Evolutionary conservation across 2,888 invertebrate genomes (phyloP), one percentile per base, ranked within the genome.

Genomic region (Trisateles emortualis): DNA sequence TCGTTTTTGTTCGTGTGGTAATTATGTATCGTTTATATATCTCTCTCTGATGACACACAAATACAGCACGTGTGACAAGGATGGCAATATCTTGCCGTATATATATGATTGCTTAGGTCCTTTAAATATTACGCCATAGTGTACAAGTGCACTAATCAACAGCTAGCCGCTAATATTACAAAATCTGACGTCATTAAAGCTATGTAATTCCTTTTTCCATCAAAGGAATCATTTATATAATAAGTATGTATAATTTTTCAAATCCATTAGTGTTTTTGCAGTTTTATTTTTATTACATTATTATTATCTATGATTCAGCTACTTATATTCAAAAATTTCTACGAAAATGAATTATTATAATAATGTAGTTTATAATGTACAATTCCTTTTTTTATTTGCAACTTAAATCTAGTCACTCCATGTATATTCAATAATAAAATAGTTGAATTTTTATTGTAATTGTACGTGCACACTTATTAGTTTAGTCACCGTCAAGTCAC

Each of bases 251-350:
- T 79, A 78, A 68, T 77, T 69, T 83, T 83, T 91, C 91, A 92
- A 92, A 92, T 92, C 91, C 91, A 59, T 91, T 86, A 90, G 91
- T 91, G 91, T 80, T 71, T 81, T 87, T 91, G 90, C 90, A 91
- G 90, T 88, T 83, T 74, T 78, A 67, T 72, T 79, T 79, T 63
- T 70, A 71, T 78, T 68, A 74, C 26, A 68, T 65, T 64, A 71
- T 65, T 64, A 71, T 72, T 32, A 36, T 68, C 79, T 85, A 84
- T 82, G 68, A 67, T 63, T 71, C 72, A 51, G 74, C 84, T 86
- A 86, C 78, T 49, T 74, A 78, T 74, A 74, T 76, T 72, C 59
- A 74, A 82, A 74, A 72, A 61, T 8, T 32, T 65, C 80, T 83
- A 84, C 75, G 55, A 76, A n/a, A 79, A 78, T 68, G 61, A 77